Evolutionary conservation across 2,113 vertebrate genomes (phyloP).

Genomic region (Muscicapa adusta): DNA sequence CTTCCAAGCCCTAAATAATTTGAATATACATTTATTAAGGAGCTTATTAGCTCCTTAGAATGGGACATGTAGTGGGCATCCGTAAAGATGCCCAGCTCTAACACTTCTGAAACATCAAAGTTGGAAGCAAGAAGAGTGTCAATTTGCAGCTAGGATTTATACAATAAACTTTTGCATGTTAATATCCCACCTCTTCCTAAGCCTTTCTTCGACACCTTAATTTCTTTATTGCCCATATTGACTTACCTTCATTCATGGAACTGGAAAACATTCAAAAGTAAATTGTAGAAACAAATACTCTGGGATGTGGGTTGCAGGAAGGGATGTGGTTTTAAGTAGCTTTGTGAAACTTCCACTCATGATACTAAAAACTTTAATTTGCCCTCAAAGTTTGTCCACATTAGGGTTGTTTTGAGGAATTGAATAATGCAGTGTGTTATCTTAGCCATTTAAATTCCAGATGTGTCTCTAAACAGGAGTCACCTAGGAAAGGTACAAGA

Average conservation of each 20-base stretch:
- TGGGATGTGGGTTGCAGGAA: not conserved
- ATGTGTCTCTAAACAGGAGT: not conserved
- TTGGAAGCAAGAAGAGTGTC: not conserved
- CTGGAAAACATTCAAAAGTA: not conserved
- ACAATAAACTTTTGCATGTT: not conserved
- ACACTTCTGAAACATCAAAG: not conserved
- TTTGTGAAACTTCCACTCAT: not conserved
- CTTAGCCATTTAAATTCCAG: not conserved
- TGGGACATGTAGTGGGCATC: not conserved
- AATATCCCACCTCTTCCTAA: not conserved
- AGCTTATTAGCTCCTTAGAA: not conserved
- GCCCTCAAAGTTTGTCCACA: not conserved
- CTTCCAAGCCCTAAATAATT: not conserved
- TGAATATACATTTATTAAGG: not conserved
- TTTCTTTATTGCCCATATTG: not conserved
- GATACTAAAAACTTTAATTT: not conserved
- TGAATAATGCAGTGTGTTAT: accelerated
- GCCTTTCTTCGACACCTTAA: not conserved
- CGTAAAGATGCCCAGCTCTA: accelerated
- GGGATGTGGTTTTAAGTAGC: not conserved
- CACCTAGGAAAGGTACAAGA: not conserved
- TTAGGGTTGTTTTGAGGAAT: not conserved
- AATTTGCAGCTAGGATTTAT: not conserved
- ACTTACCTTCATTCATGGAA: not conserved
- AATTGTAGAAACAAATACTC: not conserved